Evolutionary conservation across 2,797 vertebrate genomes (phyloP), one percentile per base, ranked within the genome.

Genomic region (Acanthornis magna): DNA sequence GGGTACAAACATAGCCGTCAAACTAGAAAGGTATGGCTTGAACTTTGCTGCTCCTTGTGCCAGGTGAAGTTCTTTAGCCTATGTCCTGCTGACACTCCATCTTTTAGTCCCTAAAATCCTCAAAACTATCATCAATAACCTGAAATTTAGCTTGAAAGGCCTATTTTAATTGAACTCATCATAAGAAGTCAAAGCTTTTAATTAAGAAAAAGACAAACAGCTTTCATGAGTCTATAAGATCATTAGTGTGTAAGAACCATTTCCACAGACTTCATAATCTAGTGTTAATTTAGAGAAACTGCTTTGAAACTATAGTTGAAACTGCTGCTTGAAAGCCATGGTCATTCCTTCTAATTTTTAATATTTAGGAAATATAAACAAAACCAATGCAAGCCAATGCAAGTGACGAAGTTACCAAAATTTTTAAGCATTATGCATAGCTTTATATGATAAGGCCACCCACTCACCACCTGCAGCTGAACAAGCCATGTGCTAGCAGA

Each of bases 401-500:
- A 91, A 92, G 61, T 58, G 50, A 77, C 48, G 83, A 89, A 26
- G 42, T 75, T 47, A 80, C 47, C 54, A 48, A 51, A 57, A 57
- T 93, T 89, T 74, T 90, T 25, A 84, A 92, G 62, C 38, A 17
- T 85, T 91, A 80, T 82, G 45, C 43, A 25, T 40, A 48, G 54
- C 75, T 94, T 93, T 80, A 61, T 65, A 66, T 1, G 68, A 54
- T 82, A 84, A 85, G 55, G 45, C 92, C 91, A 82, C 96, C 96
- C 88, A 96, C 96, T 83, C 95, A 97, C 89, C 96, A 97, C 93
- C 89, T 95, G 97, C 82, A 91, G 51, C 65, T 61, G 85, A 96
- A 55, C 19, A 58, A 91, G 50, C 77, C 96, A 89, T 92, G 94
- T 94, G 93, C 72, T 93, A 76, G 55, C 55, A 91, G 76, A 85